phyloP scores from a whole-genome alignment of 2,113 vertebrate genomes.

The Campylomormyrus numenius region DNA sequence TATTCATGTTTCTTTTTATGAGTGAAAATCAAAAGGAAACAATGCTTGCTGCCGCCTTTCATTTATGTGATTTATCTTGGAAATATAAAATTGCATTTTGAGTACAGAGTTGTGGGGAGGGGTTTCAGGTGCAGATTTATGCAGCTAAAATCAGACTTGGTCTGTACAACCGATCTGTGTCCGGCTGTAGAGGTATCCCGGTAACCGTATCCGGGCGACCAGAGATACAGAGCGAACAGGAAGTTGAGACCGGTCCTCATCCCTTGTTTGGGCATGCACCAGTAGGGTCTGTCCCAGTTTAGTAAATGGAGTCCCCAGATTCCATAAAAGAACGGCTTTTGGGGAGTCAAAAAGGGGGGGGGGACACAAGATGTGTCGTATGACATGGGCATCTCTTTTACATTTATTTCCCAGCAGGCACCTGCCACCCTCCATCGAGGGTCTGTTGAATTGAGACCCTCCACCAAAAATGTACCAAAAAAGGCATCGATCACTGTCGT shows the following conservation, averaged over 20 bases:
- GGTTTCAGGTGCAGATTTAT: neutral
- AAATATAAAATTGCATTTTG: neutral
- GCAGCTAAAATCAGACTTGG: neutral
- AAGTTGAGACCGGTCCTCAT: conserved; percentile 27
- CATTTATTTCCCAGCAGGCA: neutral
- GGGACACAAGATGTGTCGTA: conserved; percentile 1
- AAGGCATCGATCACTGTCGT: neutral
- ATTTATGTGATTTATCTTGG: neutral
- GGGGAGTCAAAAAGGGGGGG: neutral
- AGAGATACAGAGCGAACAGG: neutral
- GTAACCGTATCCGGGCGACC: neutral
- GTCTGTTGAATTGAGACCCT: neutral
- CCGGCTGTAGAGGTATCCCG: neutral
- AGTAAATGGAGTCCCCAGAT: conserved; percentile 10
- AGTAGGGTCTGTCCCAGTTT: conserved; percentile 33
- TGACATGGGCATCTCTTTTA: neutral
- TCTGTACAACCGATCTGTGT: neutral
- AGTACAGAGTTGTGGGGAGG: neutral
- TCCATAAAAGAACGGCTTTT: neutral
- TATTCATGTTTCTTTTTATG: neutral
- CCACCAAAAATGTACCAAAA: conserved; percentile 5
- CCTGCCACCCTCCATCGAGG: neutral
- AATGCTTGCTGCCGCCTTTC: neutral
- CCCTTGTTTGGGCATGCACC: conserved; percentile 30
- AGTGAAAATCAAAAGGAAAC: neutral